phyloP scores from a whole-genome alignment of 2,113 vertebrate genomes.

The Verasper variegatus region DNA sequence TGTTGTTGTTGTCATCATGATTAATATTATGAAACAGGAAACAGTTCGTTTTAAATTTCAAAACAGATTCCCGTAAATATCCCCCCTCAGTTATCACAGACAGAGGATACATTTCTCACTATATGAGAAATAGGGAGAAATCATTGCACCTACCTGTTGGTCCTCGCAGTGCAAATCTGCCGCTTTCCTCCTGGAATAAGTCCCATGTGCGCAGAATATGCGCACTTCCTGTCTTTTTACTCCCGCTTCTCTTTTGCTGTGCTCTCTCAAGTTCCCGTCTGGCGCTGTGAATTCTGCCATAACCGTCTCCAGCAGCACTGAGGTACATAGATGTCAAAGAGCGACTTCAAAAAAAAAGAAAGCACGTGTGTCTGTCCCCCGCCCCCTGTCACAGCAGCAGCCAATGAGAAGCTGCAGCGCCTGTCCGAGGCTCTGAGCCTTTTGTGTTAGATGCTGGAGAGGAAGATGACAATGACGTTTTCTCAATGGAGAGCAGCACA shows the following conservation, averaged over 20 bases:
- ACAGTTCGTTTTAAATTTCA: too few species aligned
- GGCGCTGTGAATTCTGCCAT: conserved; percentile 65
- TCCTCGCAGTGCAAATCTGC: conserved; percentile 35
- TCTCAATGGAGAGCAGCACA: too few species aligned
- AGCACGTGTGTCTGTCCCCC: conserved; percentile 54
- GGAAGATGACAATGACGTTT: background rate
- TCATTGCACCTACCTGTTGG: conserved; percentile 68
- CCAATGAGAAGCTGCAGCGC: conserved; percentile 69
- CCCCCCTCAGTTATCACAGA: too few species aligned
- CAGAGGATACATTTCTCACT: background rate
- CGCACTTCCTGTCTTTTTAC: conserved; percentile 19
- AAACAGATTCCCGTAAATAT: too few species aligned
- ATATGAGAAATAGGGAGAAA: background rate
- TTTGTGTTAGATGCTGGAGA: background rate
- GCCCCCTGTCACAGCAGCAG: conserved; percentile 20
- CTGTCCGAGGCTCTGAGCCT: conserved; percentile 23
- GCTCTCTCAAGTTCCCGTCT: conserved; percentile 37
- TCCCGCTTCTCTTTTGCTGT: conserved; percentile 26
- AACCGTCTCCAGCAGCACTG: conserved; percentile 63
- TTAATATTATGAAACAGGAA: too few species aligned
- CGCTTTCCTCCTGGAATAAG: conserved; percentile 27
- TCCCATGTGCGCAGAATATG: conserved; percentile 46
- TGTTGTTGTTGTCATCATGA: background rate
- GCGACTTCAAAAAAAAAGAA: conserved; percentile 52
- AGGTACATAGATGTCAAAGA: conserved; percentile 61